Conservation (phyloP, 2,888 invertebrate species). For the Thereva nobilitata region DNA sequence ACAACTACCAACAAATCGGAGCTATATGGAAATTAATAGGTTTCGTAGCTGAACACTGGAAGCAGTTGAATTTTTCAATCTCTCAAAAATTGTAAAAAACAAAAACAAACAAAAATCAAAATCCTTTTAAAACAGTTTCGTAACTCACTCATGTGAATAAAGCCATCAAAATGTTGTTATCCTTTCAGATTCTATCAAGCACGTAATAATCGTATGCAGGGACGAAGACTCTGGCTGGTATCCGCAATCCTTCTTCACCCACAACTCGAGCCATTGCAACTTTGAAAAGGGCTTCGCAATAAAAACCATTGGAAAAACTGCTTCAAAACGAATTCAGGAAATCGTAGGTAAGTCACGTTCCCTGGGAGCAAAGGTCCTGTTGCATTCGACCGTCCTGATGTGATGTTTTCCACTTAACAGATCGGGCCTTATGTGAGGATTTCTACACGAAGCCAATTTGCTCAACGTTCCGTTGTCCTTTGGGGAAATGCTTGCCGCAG, state of each 20-base stretch:
- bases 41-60: background rate
- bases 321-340: conserved; percentile 49
- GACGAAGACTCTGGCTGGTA: conserved; percentile 68
- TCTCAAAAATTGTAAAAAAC: conserved; percentile 1
- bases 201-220: conserved; percentile 71
- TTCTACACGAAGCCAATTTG: conserved; percentile 56
- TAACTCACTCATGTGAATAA: background rate
- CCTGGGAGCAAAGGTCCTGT: conserved; percentile 35
- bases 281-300: conserved; percentile 48
- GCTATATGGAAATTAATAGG: conserved; percentile 1
- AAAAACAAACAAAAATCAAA: too few relatives aligned
- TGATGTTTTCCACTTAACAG: conserved; percentile 43
- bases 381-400: conserved; percentile 13
- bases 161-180: background rate
- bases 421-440: conserved; percentile 48
- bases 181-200: conserved; percentile 60
- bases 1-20: background rate
- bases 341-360: conserved; percentile 50
- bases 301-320: conserved; percentile 44
- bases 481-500: conserved; percentile 69
- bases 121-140: background rate
- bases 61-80: conserved; percentile 4
- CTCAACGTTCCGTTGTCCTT: conserved; percentile 66
- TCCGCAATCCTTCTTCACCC: conserved; percentile 69
- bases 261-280: conserved; percentile 58